Evolutionary conservation across 2,113 vertebrate genomes (phyloP).

Genomic region (Campylorhamphus procurvoides): DNA sequence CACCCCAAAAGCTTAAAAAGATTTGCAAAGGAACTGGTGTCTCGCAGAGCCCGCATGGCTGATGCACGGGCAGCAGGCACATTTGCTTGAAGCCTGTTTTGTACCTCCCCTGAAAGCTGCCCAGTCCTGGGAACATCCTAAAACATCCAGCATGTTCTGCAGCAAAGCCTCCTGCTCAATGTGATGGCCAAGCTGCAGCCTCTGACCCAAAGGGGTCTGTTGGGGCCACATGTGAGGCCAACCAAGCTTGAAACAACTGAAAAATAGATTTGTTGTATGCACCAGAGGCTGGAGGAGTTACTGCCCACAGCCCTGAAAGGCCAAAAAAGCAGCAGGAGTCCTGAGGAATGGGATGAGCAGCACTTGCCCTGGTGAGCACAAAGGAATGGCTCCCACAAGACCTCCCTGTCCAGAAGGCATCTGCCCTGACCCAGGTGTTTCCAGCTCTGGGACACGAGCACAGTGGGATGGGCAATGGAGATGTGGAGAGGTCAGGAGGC

Average conservation of each 20-base stretch:
- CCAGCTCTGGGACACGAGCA: rapidly evolving
- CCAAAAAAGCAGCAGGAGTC: background rate
- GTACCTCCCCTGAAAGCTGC: background rate
- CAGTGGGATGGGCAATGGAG: background rate
- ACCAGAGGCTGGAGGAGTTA: background rate
- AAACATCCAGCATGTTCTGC: background rate
- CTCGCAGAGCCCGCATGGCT: background rate
- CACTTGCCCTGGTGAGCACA: rapidly evolving
- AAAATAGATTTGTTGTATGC: background rate
- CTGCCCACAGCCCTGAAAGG: background rate
- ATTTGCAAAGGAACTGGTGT: background rate
- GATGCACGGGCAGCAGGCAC: background rate
- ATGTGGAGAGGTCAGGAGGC: rapidly evolving
- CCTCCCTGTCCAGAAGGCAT: background rate
- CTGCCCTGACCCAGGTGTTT: rapidly evolving
- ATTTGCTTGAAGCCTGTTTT: background rate
- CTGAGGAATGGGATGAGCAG: rapidly evolving
- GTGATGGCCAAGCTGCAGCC: background rate
- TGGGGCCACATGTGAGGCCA: rapidly evolving
- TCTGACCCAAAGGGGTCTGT: background rate
- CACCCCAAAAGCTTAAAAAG: background rate
- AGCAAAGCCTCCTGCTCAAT: rapidly evolving
- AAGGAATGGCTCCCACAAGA: background rate
- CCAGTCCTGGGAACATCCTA: background rate
- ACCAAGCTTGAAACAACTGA: background rate